Evolutionary conservation across 2,113 vertebrate species (phyloP).

Genomic region (Hystrix brachyura): DNA sequence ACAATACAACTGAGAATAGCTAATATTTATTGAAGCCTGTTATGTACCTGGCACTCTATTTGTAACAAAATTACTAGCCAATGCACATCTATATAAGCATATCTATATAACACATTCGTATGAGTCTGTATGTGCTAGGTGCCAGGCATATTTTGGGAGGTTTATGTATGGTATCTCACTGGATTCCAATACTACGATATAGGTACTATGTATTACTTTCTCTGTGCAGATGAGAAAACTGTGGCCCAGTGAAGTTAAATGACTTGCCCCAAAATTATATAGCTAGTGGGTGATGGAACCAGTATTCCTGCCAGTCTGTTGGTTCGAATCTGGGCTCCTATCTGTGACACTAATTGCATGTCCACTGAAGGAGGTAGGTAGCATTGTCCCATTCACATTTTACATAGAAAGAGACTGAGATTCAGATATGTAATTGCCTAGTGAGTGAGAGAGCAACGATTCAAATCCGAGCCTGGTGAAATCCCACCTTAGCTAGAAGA

Average conservation of each 20-base stretch:
- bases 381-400: background rate
- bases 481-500: background rate
- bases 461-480: background rate
- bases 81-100: background rate
- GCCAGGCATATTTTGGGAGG: background rate
- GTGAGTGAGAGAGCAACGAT: background rate
- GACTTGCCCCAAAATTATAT: background rate
- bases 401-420: background rate
- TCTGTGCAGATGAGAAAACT: constrained; percentile 11
- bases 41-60: background rate
- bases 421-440: background rate
- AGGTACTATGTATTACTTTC: background rate
- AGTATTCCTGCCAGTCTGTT: background rate
- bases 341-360: background rate
- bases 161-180: background rate
- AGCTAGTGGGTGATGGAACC: background rate
- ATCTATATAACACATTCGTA: background rate
- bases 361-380: background rate
- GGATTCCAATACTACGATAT: background rate
- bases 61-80: background rate
- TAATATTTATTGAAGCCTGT: background rate
- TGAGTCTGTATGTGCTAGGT: background rate
- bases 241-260: background rate
- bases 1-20: background rate
- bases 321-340: background rate